These are phyloP conservation scores for Drosophila navojoa DNA, from an alignment of 1,140 invertebrate species.

Conservation along the genomic window DNA sequence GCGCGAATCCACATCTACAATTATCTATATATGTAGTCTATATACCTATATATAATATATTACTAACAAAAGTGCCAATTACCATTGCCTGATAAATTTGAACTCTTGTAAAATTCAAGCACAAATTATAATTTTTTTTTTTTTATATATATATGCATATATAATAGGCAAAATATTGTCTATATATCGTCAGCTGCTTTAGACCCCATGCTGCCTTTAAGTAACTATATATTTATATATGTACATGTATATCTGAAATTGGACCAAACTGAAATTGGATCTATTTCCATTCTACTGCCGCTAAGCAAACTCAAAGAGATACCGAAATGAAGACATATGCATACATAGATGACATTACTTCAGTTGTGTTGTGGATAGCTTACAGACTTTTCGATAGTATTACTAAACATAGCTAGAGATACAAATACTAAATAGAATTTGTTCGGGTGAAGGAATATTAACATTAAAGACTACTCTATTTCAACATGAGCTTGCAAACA, in stretches of 20 bases:
- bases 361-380: neutral
- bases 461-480: neutral
- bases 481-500: neutral
- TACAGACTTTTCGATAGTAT: neutral
- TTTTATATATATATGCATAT: too few species aligned
- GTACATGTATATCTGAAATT: too few species aligned
- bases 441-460: slow-evolving; percentile 1
- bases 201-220: too few species aligned
- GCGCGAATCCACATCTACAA: neutral
- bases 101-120: neutral
- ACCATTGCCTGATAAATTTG: slow-evolving; percentile 65
- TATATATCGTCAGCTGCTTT: too few species aligned
- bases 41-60: slow-evolving; percentile 18
- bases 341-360: neutral
- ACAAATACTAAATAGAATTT: neutral
- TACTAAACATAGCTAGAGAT: slow-evolving; percentile 2
- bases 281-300: too few species aligned
- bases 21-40: neutral
- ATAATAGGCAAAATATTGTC: too few species aligned
- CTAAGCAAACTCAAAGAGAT: neutral
- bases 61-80: slow-evolving; percentile 74
- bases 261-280: too few species aligned
- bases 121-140: too few species aligned
- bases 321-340: neutral
- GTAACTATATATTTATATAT: too few species aligned